Conservation (phyloP, 2,113 vertebrate species). For the Murina feae region DNA sequence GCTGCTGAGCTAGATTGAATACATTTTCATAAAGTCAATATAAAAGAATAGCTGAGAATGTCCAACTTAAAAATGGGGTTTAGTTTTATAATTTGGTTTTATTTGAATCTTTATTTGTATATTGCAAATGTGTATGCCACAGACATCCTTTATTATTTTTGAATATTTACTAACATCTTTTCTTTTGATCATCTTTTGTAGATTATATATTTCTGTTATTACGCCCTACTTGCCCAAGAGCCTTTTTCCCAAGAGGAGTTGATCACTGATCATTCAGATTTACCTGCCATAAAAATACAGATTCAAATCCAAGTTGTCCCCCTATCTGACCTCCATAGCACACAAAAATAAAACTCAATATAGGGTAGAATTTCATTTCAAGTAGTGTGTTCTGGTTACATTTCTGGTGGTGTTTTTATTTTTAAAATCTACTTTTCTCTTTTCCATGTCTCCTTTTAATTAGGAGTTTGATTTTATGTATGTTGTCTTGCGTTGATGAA, state of each 20-base stretch:
- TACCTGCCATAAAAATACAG: not conserved
- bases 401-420: not conserved
- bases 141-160: not conserved
- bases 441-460: not conserved
- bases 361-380: not conserved
- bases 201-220: not conserved
- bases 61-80: not conserved
- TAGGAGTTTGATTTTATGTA: constrained; percentile 33
- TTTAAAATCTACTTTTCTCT: not conserved
- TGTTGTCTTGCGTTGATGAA: not conserved
- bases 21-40: constrained; percentile 21
- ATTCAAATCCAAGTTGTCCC: not conserved
- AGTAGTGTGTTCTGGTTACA: not conserved
- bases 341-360: not conserved
- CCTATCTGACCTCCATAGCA: not conserved
- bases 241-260: not conserved
- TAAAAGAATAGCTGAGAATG: not conserved
- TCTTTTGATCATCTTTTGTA: not conserved
- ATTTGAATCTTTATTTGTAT: constrained; percentile 33
- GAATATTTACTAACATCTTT: constrained; percentile 32
- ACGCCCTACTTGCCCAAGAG: not conserved
- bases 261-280: not conserved
- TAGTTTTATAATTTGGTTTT: constrained; percentile 47
- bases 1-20: not conserved
- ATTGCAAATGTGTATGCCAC: not conserved